Base-by-base conservation (phyloP, 1,140 invertebrate species). In the Acyrthosiphon pisum region DNA sequence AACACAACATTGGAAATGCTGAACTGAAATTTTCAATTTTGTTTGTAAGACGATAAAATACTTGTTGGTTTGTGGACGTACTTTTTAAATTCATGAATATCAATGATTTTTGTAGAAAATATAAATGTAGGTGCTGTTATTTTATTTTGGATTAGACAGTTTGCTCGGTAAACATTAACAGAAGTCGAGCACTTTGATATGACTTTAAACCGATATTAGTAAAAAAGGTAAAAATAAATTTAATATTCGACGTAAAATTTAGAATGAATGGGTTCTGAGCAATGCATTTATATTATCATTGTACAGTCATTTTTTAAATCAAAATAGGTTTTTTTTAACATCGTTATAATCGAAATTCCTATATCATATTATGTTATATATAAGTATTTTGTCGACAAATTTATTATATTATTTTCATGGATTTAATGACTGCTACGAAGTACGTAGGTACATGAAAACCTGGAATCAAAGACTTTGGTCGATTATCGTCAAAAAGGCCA, bases 391-490 rank as follows among this genome's bases (percentile, higher is more conserved):
- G 14, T 76, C 60, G 14, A n/a, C 60, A 76, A 76, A 76, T 76
- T 0, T 30, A 60, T 60, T 60, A 60, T 76, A 30, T n/a, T 76
- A 30, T 68, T 76, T 76, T 76, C 7, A 76, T 14, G 30, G 60
- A 76, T 20, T 76, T n/a, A 76, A 76, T 18, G 30, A 76, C n/a
- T 76, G 14, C 30, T 6, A 76, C 14, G 6, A 76, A 76, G 30
- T 76, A 76, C 60, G 18, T 0, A 76, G n/a, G 30, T 76, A 76
- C 60, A n/a, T 0, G 60, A 76, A 76, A 76, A 76, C n/a, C 60
- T 14, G n/a, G 60, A 76, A 76, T 76, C 60, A 76, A 76, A 76
- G 60, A n/a, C 60, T n/a, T 76, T 76, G 60, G n/a, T 76, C 60
- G 60, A 76, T 76, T 4, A n/a, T 76, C 23, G 26, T 76, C 30